A percentile compares a stretch with the other conserved stretches of the same genome.
These are phyloP conservation scores for Gryllus longicercus DNA, from an alignment of 2,888 invertebrate species.

Conservation along the genomic window DNA sequence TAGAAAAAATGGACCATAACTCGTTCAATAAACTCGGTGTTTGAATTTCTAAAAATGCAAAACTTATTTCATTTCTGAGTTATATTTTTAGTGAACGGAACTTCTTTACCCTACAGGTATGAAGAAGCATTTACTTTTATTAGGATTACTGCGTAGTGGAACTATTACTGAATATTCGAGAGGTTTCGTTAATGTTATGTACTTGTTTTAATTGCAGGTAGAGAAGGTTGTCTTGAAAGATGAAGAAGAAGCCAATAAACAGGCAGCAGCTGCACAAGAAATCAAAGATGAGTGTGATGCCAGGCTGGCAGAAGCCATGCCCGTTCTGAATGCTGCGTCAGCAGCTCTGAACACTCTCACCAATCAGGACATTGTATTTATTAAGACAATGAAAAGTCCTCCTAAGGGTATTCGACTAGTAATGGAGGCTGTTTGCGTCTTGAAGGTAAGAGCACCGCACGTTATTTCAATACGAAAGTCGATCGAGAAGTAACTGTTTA, in stretches of 20 bases:
- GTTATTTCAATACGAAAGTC: neutral
- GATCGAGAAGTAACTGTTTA: neutral
- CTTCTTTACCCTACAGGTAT: too few relatives aligned
- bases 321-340: constrained; percentile 81
- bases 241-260: constrained; percentile 67
- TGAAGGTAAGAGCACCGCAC: constrained; percentile 57
- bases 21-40: too few relatives aligned
- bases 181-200: neutral
- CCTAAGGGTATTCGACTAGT: constrained; percentile 84
- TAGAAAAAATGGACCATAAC: too few relatives aligned
- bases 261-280: constrained; percentile 60
- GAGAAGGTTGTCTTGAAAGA: constrained; percentile 76
- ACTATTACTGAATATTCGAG: too few relatives aligned
- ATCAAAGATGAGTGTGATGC: constrained; percentile 93
- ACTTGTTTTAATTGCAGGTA: constrained; percentile 45
- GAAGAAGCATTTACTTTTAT: too few relatives aligned
- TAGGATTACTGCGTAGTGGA: too few relatives aligned
- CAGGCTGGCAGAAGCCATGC: constrained; percentile 86
- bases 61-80: too few relatives aligned
- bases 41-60: too few relatives aligned
- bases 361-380: constrained; percentile 83
- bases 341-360: constrained; percentile 87
- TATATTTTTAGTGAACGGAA: too few relatives aligned
- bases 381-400: constrained; percentile 96
- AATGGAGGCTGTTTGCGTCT: constrained; percentile 93